A percentile compares a stretch with the other conserved stretches of the same genome.
Conservation (phyloP, 2,113 vertebrate species). For the Tragelaphus buxtoni region DNA sequence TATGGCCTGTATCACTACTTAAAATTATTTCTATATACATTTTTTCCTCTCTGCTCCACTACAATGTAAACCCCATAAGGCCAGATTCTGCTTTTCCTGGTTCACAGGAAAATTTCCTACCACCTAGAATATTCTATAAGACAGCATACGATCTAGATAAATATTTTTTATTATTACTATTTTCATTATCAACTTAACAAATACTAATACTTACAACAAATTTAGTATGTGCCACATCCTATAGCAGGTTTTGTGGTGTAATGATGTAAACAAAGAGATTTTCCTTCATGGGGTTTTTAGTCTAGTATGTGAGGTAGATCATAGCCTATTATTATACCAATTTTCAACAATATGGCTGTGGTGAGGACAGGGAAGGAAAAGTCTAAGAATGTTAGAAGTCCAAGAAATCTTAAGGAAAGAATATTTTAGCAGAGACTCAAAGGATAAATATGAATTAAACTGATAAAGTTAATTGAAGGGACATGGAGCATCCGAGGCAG, state of each 20-base stretch:
- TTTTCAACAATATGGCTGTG: neutral
- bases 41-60: neutral
- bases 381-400: neutral
- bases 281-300: neutral
- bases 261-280: neutral
- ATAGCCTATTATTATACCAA: neutral
- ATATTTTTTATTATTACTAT: neutral
- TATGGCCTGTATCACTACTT: neutral
- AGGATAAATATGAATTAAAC: neutral
- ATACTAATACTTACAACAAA: neutral
- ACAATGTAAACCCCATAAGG: neutral
- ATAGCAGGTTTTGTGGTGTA: neutral
- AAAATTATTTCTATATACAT: neutral
- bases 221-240: neutral
- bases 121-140: neutral
- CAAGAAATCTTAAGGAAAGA: neutral
- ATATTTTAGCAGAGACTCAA: neutral
- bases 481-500: neutral
- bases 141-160: neutral
- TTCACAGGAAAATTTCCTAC: neutral
- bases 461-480: neutral
- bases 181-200: neutral
- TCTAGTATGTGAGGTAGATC: neutral
- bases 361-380: neutral
- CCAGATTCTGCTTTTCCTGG: neutral